Evolutionary conservation across 1,140 invertebrate genomes (phyloP), one percentile per base, ranked within the genome.

Genomic region (Trichogramma pretiosum): DNA sequence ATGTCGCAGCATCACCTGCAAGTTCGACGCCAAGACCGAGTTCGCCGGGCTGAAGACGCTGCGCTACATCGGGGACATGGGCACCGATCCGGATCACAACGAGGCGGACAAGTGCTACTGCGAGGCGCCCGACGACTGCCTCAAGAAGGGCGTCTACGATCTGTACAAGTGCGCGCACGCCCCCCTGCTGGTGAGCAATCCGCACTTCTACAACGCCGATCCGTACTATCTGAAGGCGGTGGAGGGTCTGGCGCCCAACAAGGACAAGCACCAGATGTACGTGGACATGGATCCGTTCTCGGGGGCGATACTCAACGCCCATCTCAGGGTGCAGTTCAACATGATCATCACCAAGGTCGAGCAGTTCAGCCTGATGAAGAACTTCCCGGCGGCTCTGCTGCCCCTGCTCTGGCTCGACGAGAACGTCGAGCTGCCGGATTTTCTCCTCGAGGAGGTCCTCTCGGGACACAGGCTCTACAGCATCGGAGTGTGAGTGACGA

Each of bases 121-220:
- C 56, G 74, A 75, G 2, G 68, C 77, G 14, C 74, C 75, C 1
- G 76, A 80, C 1, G 76, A 72, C 0, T 89, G 87, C 56, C 70
- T 81, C 0, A 78, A 78, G 19, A 81, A 79, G 57, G 87, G 87
- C 1, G 67, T 84, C 3, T 78, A 85, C 63, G 84, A 87, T 61
- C 44, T 86, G 9, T 65, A 63, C 2, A 78, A 78, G 26, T 88
- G 85, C 56, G 53, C 78, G 3, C 79, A 78, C 1, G 80, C 76
- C 0, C 87, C 87, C 0, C 65, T 87, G 21, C 76, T 81, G 14
- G 78, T 76, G 0, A 85, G 87, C 1, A 66, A 85, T 53, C 90
- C 91, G 2, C 91, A 95, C 69, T 91, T 90, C 60, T 83, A 83
- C 46, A 70, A 79, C 3, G 74, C 73, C 1, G 84, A 90, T 60